Base-by-base conservation (phyloP, 2,888 invertebrate species). In the Andrena dorsata region DNA sequence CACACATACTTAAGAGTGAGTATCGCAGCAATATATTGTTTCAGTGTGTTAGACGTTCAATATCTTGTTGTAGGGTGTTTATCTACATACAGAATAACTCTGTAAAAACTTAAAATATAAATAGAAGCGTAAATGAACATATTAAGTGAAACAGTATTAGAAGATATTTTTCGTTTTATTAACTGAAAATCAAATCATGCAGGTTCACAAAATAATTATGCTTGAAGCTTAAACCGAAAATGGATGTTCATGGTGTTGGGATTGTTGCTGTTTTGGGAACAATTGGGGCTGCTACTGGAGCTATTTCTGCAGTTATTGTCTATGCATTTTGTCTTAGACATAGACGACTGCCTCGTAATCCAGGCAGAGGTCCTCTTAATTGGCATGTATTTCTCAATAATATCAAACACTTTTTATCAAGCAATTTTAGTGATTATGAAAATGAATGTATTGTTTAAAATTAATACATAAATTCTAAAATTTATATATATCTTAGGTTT, bases 211-310 rank as follows among this genome's bases (percentile, higher is more conserved):
- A 41, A 51, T 47, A 35, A 70, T 53, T 56, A 76, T 71, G 61
- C 16, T 77, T 60, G n/a, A 63, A 70, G 16, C 32, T 71, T 65
- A 13, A 30, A 70, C 32, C 73, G 73, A 83, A 78, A 30, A 91
- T 92, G 91, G 91, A 92, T 76, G 88, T 90, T 51, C 91, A 90
- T 80, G 90, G 90, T 71, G 90, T 90, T 53, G 92, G 91, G 49
- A 87, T 89, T 56, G 88, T 91, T 41, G 92, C 91, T 30, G 90
- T 91, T 71, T 86, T 93, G 72, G 91, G 91, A 41, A 89, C 91
- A 72, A 88, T 92, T 41, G 93, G 92, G 56, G 92, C 92, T 32
- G 91, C 91, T 49, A 90, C 91, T 28, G 93, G 92, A 66, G 92
- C 93, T 51, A 89, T 92, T 79, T 92, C 91, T 53, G 92, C 92